phyloP scores from a whole-genome alignment of 1,140 invertebrate genomes.

The Callitettix versicolor region DNA sequence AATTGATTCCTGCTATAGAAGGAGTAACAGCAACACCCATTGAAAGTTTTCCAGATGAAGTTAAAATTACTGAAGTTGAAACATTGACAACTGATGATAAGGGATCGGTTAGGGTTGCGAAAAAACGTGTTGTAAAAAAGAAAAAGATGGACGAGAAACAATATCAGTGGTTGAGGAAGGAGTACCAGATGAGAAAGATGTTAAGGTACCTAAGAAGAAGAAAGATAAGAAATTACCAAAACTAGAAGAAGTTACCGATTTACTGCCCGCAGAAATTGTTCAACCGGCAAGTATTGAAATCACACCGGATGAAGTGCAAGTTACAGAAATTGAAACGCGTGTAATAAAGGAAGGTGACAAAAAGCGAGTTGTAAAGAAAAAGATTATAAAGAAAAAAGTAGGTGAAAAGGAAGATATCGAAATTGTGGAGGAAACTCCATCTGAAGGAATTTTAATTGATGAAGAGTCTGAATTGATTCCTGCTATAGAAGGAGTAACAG shows the following conservation, averaged over 20 bases:
- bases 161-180: neutral
- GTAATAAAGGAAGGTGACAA: constrained; percentile 9
- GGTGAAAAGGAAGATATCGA: constrained; percentile 24
- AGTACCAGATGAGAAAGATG: neutral
- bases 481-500: constrained; percentile 15
- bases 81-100: constrained; percentile 19
- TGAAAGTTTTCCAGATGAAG: constrained; percentile 11
- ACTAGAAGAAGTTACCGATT: constrained; percentile 8
- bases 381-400: constrained; percentile 20
- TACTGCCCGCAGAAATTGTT: constrained; percentile 13
- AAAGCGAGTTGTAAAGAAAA: constrained; percentile 28
- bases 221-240: neutral
- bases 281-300: constrained; percentile 12
- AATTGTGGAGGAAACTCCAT: constrained; percentile 21
- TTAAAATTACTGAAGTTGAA: constrained; percentile 23
- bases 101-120: constrained; percentile 11
- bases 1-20: constrained; percentile 16
- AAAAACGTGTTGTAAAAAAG: constrained; percentile 13
- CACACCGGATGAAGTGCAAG: constrained; percentile 24
- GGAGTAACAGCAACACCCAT: constrained; percentile 5
- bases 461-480: constrained; percentile 15
- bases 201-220: neutral
- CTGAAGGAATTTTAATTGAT: constrained; percentile 12
- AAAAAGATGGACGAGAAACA: constrained; percentile 10
- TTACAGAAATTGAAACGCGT: constrained; percentile 22